These are phyloP conservation scores for Cryptocephalus moraei DNA, from an alignment of 2,888 invertebrate species.

Conservation along the genomic window DNA sequence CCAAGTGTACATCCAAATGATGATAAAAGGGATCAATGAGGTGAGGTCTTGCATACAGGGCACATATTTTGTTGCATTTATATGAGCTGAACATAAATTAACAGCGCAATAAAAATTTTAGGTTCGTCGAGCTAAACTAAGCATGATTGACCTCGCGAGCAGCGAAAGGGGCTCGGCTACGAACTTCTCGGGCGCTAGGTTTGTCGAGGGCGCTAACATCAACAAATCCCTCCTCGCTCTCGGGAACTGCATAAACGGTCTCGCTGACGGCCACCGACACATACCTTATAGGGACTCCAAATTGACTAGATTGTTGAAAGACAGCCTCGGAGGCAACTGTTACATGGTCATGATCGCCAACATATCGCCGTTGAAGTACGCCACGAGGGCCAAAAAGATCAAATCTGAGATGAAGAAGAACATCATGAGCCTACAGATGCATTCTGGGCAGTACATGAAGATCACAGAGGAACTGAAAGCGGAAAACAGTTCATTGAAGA, in stretches of 20 bases:
- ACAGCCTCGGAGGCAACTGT: conserved; percentile 88
- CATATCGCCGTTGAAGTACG: conserved; percentile 79
- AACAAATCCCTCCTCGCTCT: conserved; percentile 83
- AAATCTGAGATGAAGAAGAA: conserved; percentile 60
- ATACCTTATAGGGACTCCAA: conserved; percentile 87
- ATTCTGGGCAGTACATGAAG: conserved; percentile 59
- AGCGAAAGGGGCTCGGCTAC: conserved; percentile 80
- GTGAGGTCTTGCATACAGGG: conserved; percentile 10
- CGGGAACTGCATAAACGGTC: conserved; percentile 80
- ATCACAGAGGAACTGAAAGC: conserved; percentile 53
- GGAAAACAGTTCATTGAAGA: conserved; percentile 8
- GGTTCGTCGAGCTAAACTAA: conserved; percentile 73
- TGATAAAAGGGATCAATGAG: conserved; percentile 29
- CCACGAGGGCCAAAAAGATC: conserved; percentile 74
- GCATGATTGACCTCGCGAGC: conserved; percentile 92
- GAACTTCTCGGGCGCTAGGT: conserved; percentile 68
- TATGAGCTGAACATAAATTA: no score
- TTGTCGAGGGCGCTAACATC: conserved; percentile 90
- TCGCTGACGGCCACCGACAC: conserved; percentile 74
- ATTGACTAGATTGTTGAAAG: conserved; percentile 79
- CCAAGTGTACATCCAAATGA: conserved; percentile 68
- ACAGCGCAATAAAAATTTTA: no score
- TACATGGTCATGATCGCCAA: conserved; percentile 92
- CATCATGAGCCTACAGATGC: conserved; percentile 59
- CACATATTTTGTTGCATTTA: no score